Evolutionary conservation across 2,888 invertebrate genomes (phyloP), one percentile per base, ranked within the genome.

Genomic region (Plagodis dolabraria): DNA sequence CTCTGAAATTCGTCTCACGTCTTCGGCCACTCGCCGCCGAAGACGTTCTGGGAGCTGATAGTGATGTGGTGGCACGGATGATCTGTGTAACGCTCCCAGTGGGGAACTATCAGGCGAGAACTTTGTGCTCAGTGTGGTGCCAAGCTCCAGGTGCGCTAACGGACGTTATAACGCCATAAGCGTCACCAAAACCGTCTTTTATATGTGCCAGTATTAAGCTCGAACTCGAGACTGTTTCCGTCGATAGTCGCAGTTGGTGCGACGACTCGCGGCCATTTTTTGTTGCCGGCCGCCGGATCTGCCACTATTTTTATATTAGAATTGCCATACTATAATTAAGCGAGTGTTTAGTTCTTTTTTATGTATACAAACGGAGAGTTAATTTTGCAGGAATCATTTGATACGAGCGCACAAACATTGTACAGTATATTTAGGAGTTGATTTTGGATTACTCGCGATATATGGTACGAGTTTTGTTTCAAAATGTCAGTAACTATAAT

Each of bases 1-100:
- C 94, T 94, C 95, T 94, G 94, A 94, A 94, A 91, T 92, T 94
- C 89, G 93, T 94, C 93, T 87, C 93, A 93, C 93, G 94, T 93
- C 94, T 94, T 94, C 87, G 94, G 94, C 93, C 94, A 94, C 94
- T 94, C 94, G 93, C 95, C 93, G 94, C 94, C 93, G 94, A 94
- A 92, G 94, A 94, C 91, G 94, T 93, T 93, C 86, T 93, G 93
- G 93, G 93, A 93, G 92, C 84, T 93, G 63, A 93, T 93, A 75
- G 92, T 93, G 65, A 93, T 93, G 93, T 93, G 93, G 93, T 93
- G 93, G 93, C 92, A 93, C 65, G 93, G 93, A 86, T 93, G 93
- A 93, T 89, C 86, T 59, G 84, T 85, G 70, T 92, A 89, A 87
- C 67, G 75, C 85, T 84, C 85, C 86, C 89, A 88, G 85, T 62